Percentiles rank a stretch among this genome's conserved stretches.
Evolutionary conservation across 2,888 invertebrate species (phyloP).

Genomic region (Matsumyia berberina): DNA sequence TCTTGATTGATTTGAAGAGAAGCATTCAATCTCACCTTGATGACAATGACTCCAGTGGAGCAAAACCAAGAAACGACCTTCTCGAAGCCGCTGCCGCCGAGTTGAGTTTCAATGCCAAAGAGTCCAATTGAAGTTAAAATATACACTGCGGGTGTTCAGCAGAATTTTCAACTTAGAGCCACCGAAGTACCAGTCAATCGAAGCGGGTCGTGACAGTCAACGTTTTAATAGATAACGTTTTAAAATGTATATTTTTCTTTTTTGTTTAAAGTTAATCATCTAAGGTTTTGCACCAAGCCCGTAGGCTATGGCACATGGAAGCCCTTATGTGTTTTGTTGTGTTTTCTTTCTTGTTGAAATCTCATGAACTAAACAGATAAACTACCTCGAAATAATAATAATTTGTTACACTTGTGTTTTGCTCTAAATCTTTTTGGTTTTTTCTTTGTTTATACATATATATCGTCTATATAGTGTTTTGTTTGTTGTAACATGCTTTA

Average conservation of each 20-base stretch:
- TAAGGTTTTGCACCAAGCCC: conserved; percentile 77
- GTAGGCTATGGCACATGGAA: conserved; percentile 80
- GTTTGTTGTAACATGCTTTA: conserved; percentile 59
- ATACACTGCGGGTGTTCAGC: conserved; percentile 68
- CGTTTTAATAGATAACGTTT: conserved; percentile 73
- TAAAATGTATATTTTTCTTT: conserved; percentile 56
- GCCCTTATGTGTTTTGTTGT: conserved; percentile 83
- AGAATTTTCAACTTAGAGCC: conserved; percentile 67
- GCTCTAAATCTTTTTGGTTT: conserved; percentile 61
- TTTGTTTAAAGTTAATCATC: conserved; percentile 44
- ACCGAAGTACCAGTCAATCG: conserved; percentile 48
- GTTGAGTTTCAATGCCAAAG: conserved; percentile 18
- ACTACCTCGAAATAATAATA: conserved; percentile 63
- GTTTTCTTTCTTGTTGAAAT: conserved; percentile 70
- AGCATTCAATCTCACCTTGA: conserved; percentile 16
- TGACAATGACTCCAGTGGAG: conserved; percentile 49
- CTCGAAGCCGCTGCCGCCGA: conserved; percentile 34
- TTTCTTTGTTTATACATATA: conserved; percentile 62
- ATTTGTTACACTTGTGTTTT: conserved; percentile 68
- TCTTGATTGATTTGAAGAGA: conserved; percentile 3
- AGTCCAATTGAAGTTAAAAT: conserved; percentile 71
- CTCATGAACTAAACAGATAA: conserved; percentile 59
- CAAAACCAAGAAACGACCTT: conserved; percentile 56
- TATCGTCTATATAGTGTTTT: conserved; percentile 43
- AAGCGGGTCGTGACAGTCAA: conserved; percentile 74